phyloP scores from a whole-genome alignment of 2,888 invertebrate species.

The Nebria salina region DNA sequence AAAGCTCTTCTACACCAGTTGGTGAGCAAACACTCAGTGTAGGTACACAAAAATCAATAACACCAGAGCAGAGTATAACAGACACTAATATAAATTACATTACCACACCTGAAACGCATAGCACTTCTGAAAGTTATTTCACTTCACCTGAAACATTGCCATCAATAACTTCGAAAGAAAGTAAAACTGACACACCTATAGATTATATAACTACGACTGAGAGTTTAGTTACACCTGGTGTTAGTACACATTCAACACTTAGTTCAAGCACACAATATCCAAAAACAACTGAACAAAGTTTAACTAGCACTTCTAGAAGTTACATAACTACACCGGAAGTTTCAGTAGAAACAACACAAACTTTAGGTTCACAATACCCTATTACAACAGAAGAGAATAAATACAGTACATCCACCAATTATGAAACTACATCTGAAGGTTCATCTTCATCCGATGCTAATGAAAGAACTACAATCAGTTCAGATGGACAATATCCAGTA shows the following conservation, averaged over 20 bases:
- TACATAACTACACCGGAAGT: neutral
- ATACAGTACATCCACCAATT: no score
- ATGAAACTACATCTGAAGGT: neutral
- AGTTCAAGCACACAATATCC: neutral
- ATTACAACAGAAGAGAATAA: neutral
- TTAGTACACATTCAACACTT: neutral
- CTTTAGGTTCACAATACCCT: neutral
- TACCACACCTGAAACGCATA: neutral
- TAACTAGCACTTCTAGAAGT: neutral
- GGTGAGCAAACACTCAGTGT: neutral
- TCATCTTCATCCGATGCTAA: neutral
- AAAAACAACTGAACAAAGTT: neutral
- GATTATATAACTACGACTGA: neutral
- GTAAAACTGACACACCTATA: neutral
- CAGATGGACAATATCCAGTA: neutral
- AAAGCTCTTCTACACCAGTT: neutral
- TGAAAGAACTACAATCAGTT: neutral
- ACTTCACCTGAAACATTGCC: slow-evolving; percentile 17
- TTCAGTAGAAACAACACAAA: no score
- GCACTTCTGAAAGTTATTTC: neutral
- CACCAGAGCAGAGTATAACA: neutral
- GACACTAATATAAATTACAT: neutral
- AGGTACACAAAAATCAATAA: neutral
- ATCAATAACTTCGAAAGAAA: neutral
- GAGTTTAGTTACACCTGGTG: neutral